Evolutionary conservation across 2,888 invertebrate genomes (phyloP).

Genomic region (Marasmarcha lunaedactyla): DNA sequence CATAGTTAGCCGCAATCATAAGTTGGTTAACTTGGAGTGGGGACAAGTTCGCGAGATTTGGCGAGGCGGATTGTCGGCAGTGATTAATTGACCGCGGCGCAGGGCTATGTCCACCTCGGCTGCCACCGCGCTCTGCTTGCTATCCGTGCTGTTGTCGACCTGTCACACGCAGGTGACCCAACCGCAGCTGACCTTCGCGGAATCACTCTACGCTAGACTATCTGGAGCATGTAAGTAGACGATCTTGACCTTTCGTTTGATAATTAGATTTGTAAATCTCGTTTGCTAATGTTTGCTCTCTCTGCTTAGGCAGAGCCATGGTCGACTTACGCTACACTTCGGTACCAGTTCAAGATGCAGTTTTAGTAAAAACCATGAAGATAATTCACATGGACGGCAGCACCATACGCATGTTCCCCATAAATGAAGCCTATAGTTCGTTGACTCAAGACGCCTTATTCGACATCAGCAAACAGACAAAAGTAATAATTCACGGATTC

Average conservation of each 20-base stretch:
- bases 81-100: slow-evolving; percentile 24
- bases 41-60: too few relatives aligned
- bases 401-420: slow-evolving; percentile 33
- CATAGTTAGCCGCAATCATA: too few relatives aligned
- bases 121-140: slow-evolving; percentile 28
- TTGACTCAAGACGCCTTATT: slow-evolving; percentile 40
- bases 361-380: slow-evolving; percentile 48
- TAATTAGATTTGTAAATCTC: not conserved
- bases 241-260: slow-evolving; percentile 16
- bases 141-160: slow-evolving; percentile 21
- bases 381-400: slow-evolving; percentile 39
- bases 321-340: slow-evolving; percentile 47
- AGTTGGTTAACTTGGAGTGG: too few relatives aligned
- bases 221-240: slow-evolving; percentile 57
- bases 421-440: slow-evolving; percentile 42
- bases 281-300: slow-evolving; percentile 6
- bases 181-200: slow-evolving; percentile 45
- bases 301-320: slow-evolving; percentile 47
- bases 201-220: slow-evolving; percentile 46
- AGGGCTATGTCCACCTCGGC: slow-evolving; percentile 40
- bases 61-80: not conserved
- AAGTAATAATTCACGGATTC: slow-evolving; percentile 59
- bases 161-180: slow-evolving; percentile 15
- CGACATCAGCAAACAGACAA: slow-evolving; percentile 56
- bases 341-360: slow-evolving; percentile 30